Percentiles rank a stretch among this genome's conserved stretches.
These are phyloP conservation scores for Nephrotoma appendiculata DNA, from an alignment of 2,888 invertebrate species.

Conservation along the genomic window DNA sequence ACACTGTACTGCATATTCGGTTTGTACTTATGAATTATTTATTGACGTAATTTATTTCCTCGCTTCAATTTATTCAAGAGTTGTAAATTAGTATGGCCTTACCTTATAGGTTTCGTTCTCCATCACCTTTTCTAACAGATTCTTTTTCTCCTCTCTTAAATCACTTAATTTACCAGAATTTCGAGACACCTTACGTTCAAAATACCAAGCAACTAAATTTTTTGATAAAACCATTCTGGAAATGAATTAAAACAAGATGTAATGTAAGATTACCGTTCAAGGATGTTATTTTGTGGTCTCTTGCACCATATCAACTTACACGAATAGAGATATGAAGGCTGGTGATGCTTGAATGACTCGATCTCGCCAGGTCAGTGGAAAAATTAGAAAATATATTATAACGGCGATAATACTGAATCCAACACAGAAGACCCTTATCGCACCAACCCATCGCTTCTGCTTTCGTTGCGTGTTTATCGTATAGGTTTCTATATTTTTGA, in stretches of 20 bases:
- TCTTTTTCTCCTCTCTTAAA: constrained; percentile 68
- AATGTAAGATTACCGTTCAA: not conserved
- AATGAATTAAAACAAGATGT: not conserved
- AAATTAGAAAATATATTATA: constrained; percentile 66
- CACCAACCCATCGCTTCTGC: constrained; percentile 68
- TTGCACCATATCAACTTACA: constrained; percentile 46
- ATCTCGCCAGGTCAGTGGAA: constrained; percentile 58
- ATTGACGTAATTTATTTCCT: not conserved
- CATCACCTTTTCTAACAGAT: constrained; percentile 88
- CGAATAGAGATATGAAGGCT: constrained; percentile 60
- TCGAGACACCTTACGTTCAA: constrained; percentile 61
- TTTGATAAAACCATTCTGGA: constrained; percentile 63
- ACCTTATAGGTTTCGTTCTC: constrained; percentile 96
- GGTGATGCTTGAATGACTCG: constrained; percentile 64
- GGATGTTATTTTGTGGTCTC: too few relatives aligned
- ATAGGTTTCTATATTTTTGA: constrained; percentile 66
- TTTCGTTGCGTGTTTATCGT: constrained; percentile 63
- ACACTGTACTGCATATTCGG: not conserved
- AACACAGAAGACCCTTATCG: constrained; percentile 54
- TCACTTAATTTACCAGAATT: constrained; percentile 58
- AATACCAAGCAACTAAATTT: constrained; percentile 75
- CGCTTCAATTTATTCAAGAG: not conserved
- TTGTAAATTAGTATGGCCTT: constrained; percentile 7
- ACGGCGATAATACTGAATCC: constrained; percentile 55
- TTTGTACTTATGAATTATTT: not conserved